Percentiles rank a stretch among this genome's conserved stretches.
Evolutionary conservation across 2,797 vertebrate species (phyloP).

Genomic region (Chiloscyllium punctatum): DNA sequence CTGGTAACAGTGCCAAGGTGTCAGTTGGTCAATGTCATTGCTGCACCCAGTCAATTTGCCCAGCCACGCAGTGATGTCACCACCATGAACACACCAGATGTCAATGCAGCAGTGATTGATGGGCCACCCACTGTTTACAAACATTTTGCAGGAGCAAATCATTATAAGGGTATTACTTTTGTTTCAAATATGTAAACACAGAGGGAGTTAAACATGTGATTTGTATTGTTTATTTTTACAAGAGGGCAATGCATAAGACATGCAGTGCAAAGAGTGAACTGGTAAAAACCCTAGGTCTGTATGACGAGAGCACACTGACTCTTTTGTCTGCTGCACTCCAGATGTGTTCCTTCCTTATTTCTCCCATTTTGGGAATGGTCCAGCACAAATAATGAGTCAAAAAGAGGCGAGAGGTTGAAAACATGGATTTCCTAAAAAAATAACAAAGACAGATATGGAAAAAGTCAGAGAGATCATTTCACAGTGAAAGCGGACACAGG

Average conservation of each 20-base stretch:
- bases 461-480: background rate
- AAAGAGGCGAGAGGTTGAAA: background rate
- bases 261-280: background rate
- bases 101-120: background rate
- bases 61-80: background rate
- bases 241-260: background rate
- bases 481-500: background rate
- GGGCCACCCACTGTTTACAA: slow-evolving; percentile 19
- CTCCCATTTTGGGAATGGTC: slow-evolving; percentile 2
- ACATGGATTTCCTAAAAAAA: background rate
- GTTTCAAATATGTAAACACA: slow-evolving; percentile 20
- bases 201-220: slow-evolving; percentile 11
- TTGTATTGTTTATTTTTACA: slow-evolving; percentile 8
- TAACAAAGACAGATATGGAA: slow-evolving; percentile 6
- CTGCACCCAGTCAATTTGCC: background rate
- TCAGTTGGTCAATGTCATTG: background rate
- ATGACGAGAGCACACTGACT: background rate
- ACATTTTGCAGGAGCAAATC: slow-evolving; percentile 1
- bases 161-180: slow-evolving; percentile 20
- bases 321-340: slow-evolving; percentile 27
- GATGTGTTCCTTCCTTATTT: slow-evolving; percentile 13
- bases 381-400: background rate
- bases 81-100: background rate
- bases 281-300: slow-evolving; percentile 1
- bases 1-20: background rate